Base-by-base conservation (phyloP, 1,140 invertebrate species). In the Acromyrmex echinatior region DNA sequence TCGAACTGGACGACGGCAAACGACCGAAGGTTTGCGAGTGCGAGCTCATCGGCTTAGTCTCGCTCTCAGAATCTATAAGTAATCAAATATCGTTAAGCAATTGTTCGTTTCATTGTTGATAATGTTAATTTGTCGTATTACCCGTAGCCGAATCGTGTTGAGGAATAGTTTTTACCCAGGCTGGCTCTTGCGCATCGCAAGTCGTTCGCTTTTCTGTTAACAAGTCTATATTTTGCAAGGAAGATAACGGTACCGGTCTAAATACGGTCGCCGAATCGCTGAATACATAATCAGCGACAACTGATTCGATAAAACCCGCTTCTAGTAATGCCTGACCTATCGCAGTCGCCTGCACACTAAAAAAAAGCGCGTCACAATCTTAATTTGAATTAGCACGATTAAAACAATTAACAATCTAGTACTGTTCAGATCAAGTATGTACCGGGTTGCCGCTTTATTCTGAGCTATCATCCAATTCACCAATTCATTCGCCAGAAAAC, bases 261-360 rank as follows among this genome's bases (percentile, higher is more conserved):
- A 96, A 97, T 66, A 97, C 94, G 0, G 94, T 94, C 9, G 93
- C 80, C 65, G 96, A 95, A 92, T 97, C 96, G 3, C 92, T 96
- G 68, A 96, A 97, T 14, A 93, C 92, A 3, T 94, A 94, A 25
- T 96, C 95, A 73, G 96, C 94, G 18, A 96, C 96, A 28, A 98
- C 95, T 79, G 97, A 96, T 93, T 98, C 97, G 73, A 99, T 96
- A 89, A 97, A 98, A 39, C 97, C 97, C 21, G 97, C 97, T 94
- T 98, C 97, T 3, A 99, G 92, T 16, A 99, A 94, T 18, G 97
- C 97, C 95, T 99, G 98, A 25, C 98, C 98, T 88, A 99, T 97
- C 10, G 97, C 96, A 49, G 96, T 96, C 10, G 98, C 98, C 95
- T 98, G 98, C 14, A 97, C 95, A 92, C 98, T 98, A 92, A 88